Conservation (phyloP, 1,140 invertebrate species). For the Saccostrea cuccullata region DNA sequence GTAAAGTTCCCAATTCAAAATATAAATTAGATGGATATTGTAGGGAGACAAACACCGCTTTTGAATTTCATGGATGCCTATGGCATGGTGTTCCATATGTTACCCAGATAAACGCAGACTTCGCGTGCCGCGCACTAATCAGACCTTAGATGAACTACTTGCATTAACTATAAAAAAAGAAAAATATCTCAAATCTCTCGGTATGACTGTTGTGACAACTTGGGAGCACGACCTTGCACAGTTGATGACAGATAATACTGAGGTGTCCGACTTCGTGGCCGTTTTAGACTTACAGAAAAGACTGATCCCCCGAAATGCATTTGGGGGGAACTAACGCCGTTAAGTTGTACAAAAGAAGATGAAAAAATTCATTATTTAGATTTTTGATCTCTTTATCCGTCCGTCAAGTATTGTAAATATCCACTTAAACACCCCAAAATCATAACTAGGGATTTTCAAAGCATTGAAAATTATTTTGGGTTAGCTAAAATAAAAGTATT, state of each 20-base stretch:
- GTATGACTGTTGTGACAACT: slow-evolving; percentile 2
- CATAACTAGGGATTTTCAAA: slow-evolving; percentile 40
- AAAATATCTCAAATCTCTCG: slow-evolving; percentile 24
- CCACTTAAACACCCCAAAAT: slow-evolving; percentile 39
- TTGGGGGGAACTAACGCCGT: slow-evolving; percentile 44
- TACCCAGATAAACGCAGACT: background rate
- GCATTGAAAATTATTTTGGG: slow-evolving; percentile 48
- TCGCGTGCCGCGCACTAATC: background rate
- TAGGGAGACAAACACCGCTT: slow-evolving; percentile 45
- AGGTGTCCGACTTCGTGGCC: slow-evolving; percentile 3
- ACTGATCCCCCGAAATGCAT: slow-evolving; percentile 40
- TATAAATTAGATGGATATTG: slow-evolving; percentile 54
- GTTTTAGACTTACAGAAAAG: slow-evolving; percentile 43
- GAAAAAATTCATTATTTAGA: slow-evolving; percentile 49
- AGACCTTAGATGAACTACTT: slow-evolving; percentile 37
- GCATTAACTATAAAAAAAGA: slow-evolving; percentile 26
- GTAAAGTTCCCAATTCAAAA: slow-evolving; percentile 19
- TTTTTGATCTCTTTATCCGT: slow-evolving; percentile 40
- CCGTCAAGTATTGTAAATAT: slow-evolving; percentile 38
- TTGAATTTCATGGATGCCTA: slow-evolving; percentile 58
- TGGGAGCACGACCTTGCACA: slow-evolving; percentile 41
- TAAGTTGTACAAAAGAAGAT: slow-evolving; percentile 39
- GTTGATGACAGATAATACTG: background rate
- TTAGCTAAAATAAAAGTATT: slow-evolving; percentile 49
- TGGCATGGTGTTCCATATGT: slow-evolving; percentile 62